Conservation (phyloP, 2,113 vertebrate genomes). For the Cyphomyrus plagiostoma region DNA sequence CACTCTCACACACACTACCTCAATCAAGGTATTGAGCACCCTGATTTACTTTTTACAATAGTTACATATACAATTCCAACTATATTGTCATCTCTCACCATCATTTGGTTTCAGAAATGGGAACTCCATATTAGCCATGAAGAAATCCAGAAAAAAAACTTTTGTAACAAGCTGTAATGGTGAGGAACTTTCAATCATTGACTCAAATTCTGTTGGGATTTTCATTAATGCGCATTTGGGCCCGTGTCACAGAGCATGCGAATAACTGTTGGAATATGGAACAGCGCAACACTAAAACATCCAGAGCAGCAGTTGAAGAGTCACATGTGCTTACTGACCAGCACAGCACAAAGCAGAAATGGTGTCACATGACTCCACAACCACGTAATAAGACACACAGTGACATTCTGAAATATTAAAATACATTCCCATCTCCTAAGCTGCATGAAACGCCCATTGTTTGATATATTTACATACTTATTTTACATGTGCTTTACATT, state of each 20-base stretch:
- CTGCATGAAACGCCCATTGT: not conserved
- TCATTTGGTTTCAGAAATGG: not conserved
- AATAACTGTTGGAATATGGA: not conserved
- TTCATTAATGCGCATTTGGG: not conserved
- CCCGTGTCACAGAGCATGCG: not conserved
- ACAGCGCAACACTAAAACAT: not conserved
- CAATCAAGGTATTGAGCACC: not conserved
- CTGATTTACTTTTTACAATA: not conserved
- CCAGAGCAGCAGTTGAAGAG: not conserved
- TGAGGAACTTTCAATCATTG: not conserved
- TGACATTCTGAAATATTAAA: not conserved
- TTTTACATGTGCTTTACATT: conserved; percentile 11
- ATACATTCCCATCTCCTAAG: not conserved
- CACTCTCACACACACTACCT: not conserved
- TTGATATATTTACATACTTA: not conserved
- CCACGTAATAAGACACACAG: not conserved
- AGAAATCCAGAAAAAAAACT: not conserved
- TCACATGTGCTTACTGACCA: not conserved
- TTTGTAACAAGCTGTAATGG: not conserved
- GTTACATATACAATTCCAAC: not conserved
- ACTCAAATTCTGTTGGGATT: not conserved
- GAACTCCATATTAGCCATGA: not conserved
- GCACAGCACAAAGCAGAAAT: not conserved
- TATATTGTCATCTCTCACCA: not conserved
- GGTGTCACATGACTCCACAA: not conserved